These are phyloP conservation scores for Ellobius talpinus DNA, from an alignment of 2,113 vertebrate genomes.

Conservation along the genomic window DNA sequence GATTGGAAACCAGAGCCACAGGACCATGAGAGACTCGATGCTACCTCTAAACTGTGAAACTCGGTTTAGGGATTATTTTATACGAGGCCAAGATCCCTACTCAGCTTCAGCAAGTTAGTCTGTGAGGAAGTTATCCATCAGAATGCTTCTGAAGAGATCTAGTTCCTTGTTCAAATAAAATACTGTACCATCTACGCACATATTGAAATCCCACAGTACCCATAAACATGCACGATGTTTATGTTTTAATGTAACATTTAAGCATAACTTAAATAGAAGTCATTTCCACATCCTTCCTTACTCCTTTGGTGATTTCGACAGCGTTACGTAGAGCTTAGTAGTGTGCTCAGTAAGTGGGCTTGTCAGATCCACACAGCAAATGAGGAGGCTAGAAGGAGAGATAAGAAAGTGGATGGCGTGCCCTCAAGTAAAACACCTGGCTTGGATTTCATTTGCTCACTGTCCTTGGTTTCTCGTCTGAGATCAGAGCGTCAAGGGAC, in stretches of 20 bases:
- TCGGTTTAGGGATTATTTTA: background rate
- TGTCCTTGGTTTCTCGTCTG: background rate
- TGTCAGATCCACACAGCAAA: background rate
- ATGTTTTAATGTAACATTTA: background rate
- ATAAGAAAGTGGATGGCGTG: background rate
- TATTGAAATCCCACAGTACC: background rate
- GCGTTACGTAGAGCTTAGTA: background rate
- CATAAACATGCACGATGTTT: background rate
- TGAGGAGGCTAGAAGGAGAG: background rate
- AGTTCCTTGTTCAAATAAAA: background rate
- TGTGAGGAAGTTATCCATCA: background rate
- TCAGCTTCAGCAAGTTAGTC: background rate
- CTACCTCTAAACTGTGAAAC: background rate
- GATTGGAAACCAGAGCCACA: background rate
- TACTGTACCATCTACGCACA: background rate
- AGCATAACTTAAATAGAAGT: background rate
- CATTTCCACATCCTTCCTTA: background rate
- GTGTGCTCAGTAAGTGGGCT: background rate
- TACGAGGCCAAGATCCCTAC: background rate
- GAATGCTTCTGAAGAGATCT: constrained; percentile 12
- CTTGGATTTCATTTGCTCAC: too few relatives aligned
- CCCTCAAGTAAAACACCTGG: background rate
- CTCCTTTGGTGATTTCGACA: background rate
- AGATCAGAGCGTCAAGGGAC: background rate
- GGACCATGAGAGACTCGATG: background rate